A percentile compares a stretch with the other conserved stretches of the same genome.
phyloP scores from a whole-genome alignment of 2,113 vertebrate species.

The Phrynosoma platyrhinos region DNA sequence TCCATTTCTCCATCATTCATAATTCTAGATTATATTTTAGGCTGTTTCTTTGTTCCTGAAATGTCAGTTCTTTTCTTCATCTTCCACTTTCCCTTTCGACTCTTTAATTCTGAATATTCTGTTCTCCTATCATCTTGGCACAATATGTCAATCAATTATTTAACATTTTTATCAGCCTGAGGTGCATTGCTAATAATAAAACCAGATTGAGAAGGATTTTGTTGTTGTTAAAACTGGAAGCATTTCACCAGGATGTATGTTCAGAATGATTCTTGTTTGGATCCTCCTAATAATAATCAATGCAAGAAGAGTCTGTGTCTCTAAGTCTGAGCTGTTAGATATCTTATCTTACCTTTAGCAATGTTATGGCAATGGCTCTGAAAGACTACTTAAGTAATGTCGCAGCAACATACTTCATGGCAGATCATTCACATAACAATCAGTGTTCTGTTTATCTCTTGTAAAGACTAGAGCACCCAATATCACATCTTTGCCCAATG shows the following conservation, averaged over 20 bases:
- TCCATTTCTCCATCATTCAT: not conserved
- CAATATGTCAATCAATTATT: not conserved
- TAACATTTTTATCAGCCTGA: not conserved
- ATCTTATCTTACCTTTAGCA: not conserved
- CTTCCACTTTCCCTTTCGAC: too few species aligned
- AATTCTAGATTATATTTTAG: not conserved
- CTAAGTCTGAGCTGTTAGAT: not conserved
- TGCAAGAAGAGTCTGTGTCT: not conserved
- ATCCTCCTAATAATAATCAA: not conserved
- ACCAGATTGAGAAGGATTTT: not conserved
- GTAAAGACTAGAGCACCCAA: not conserved
- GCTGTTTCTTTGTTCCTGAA: not conserved
- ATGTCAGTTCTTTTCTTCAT: too few species aligned
- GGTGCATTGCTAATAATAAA: too few species aligned
- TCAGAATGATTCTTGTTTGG: too few species aligned
- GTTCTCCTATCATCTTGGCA: not conserved
- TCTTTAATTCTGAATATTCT: not conserved
- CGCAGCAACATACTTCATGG: not conserved
- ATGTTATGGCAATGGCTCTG: not conserved
- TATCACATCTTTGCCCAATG: not conserved
- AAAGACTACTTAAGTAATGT: not conserved
- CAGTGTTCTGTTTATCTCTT: not conserved
- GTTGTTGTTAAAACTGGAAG: not conserved
- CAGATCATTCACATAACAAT: not conserved
- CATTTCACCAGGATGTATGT: not conserved